These are phyloP conservation scores for Musca vetustissima DNA, from an alignment of 1,140 invertebrate genomes.

Conservation along the genomic window DNA sequence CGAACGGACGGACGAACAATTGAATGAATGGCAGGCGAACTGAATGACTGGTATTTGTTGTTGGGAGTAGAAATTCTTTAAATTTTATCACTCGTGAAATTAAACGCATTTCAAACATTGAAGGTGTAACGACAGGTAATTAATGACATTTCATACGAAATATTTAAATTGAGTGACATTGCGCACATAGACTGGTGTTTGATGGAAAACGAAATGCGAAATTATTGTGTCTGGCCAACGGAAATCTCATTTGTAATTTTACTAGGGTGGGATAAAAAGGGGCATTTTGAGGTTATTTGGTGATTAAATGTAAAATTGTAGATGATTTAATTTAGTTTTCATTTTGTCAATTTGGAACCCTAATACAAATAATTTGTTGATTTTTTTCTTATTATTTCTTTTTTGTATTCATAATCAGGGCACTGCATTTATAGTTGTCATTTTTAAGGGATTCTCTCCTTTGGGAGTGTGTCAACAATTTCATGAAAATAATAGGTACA, in stretches of 20 bases:
- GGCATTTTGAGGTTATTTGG: not conserved
- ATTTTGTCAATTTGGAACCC: not conserved
- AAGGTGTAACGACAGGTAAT: constrained; percentile 1
- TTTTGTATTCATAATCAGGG: too few species aligned
- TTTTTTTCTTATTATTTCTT: not conserved
- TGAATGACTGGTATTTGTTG: too few species aligned
- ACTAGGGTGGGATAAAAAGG: too few species aligned
- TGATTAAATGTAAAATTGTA: not conserved
- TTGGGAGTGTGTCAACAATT: too few species aligned
- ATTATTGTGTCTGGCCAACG: not conserved
- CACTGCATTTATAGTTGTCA: too few species aligned
- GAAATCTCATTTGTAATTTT: too few species aligned
- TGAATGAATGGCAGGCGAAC: too few species aligned
- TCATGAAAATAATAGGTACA: too few species aligned
- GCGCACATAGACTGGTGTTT: not conserved
- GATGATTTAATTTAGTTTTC: not conserved
- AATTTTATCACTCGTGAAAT: constrained; percentile 3
- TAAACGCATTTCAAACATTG: not conserved
- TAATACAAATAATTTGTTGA: not conserved
- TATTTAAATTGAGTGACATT: not conserved
- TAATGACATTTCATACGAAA: not conserved
- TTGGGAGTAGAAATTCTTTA: too few species aligned
- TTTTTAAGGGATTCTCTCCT: too few species aligned
- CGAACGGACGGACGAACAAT: too few species aligned
- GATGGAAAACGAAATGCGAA: not conserved